Base-by-base conservation (phyloP, 2,888 invertebrate species). In the Timandra comae region DNA sequence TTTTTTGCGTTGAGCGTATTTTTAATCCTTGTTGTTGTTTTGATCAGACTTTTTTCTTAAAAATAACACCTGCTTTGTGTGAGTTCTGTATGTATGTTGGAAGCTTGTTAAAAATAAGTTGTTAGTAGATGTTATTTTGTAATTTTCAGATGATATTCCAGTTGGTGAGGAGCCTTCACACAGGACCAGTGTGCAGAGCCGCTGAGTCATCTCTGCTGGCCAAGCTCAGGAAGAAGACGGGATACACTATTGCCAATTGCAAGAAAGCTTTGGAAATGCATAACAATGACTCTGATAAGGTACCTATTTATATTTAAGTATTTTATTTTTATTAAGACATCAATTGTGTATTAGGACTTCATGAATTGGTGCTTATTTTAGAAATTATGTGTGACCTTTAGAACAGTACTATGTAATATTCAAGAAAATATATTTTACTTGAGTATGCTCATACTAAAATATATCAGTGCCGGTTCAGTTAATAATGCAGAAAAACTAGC, bases 161-260 rank as follows among this genome's bases (percentile, higher is more conserved):
- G 62, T 80, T 87, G 49, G 68, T 90, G 27, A 58, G 87, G 30
- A 87, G 90, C 32, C 84, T 88, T 12, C 90, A 91, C 59, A 85
- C 87, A n/a, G 86, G 86, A 38, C 76, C 77, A 3, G 44, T 76
- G 30, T 74, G 85, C 13, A 87, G 87, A 56, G 88, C 90, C 3
- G 79, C 86, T 0, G 91, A 90, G 49, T 95, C 95, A 56, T 91
- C 93, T 13, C 81, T 91, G 6, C 78, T 98, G 19, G 92, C 95
- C 12, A 90, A 93, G 51, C 86, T 99, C 10, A 88, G 99, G 10
- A 98, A 97, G 75, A 94, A 93, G 64, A 99, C 99, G 2, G 99
- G 99, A 4, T 98, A 97, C 70, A 94, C 98, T 4, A 96, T 98
- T 79, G 87, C 94, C 7, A 98, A 98, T 67, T 99, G 99, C 74